A percentile compares a stretch with the other conserved stretches of the same genome.
Conservation (phyloP, 2,797 vertebrate genomes). For the Sebastes variabilis region DNA sequence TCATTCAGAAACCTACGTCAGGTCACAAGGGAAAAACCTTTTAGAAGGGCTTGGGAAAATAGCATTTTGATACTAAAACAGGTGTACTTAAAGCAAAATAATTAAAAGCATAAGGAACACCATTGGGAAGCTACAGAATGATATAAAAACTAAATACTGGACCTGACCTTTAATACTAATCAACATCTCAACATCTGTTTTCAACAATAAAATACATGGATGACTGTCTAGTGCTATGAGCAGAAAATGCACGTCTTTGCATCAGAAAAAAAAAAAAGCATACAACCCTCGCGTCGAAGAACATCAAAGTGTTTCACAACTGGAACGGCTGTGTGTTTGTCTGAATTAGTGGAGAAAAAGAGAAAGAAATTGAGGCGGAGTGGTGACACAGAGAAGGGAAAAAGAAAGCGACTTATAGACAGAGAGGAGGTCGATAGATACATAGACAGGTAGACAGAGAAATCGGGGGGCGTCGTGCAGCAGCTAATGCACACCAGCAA, state of each 20-base stretch:
- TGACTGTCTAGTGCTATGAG: not conserved
- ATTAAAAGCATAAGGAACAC: not conserved
- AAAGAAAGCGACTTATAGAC: slow-evolving; percentile 29
- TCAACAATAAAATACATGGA: not conserved
- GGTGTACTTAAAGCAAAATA: too few relatives aligned
- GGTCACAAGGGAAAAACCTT: rapidly evolving
- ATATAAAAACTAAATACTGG: not conserved
- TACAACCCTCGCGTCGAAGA: slow-evolving; percentile 6
- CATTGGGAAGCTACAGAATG: not conserved
- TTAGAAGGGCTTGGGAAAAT: too few relatives aligned
- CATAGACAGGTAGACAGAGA: slow-evolving; percentile 64
- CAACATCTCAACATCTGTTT: not conserved
- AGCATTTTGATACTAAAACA: too few relatives aligned
- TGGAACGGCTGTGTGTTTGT: slow-evolving; percentile 30
- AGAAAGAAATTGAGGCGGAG: slow-evolving; percentile 26
- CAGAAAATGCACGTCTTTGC: not conserved
- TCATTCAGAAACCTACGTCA: too few relatives aligned
- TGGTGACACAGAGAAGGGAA: not conserved
- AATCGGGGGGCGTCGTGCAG: slow-evolving; percentile 59
- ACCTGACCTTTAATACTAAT: not conserved
- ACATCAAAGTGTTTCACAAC: slow-evolving; percentile 31
- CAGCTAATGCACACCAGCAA: slow-evolving; percentile 81
- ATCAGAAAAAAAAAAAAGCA: not conserved
- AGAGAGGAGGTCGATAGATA: slow-evolving; percentile 57
- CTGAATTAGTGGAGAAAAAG: slow-evolving; percentile 35